Base-by-base conservation (phyloP, 2,888 invertebrate genomes). In the Pseudanteris insignis region DNA sequence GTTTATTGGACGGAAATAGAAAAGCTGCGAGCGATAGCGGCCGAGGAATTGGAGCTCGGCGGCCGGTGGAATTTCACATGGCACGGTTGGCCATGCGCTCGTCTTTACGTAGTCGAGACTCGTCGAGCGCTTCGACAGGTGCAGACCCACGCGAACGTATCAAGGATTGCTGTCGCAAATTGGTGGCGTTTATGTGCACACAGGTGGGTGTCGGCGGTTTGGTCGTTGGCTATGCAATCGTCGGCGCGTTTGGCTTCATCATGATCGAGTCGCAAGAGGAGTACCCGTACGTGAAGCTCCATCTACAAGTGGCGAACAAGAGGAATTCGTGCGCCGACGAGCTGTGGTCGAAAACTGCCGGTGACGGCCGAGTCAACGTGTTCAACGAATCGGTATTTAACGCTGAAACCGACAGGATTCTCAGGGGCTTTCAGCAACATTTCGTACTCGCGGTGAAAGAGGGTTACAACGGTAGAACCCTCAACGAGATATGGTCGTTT, bases 131-230 rank as follows among this genome's bases (percentile, higher is more conserved):
- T 0, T 86, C 86, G 11, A 85, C 85, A 30, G 86, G 85, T 54
- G 84, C 85, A 72, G 88, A 89, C 69, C 87, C 89, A 0, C 82
- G 87, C 21, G 90, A 90, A 73, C 89, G 88, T 73, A 86, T 93
- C 50, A 92, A 91, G 79, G 90, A 92, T 74, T 94, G 92, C 76
- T 90, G 90, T 71, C 85, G 94, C 30, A 92, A 92, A 79, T 85
- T 92, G 68, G 87, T 92, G 50, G 92, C 92, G 4, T 94, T 94
- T 74, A 94, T 94, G 93, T 94, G 92, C 82, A 94, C 94, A 4
- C 93, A 93, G 84, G 77, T 77, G 0, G 94, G 94, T 67, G 93
- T 94, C 24, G 94, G 93, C 48, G 93, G 91, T 5, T 82, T 94
- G 10, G 90, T 94, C 33, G 91, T 94, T 1, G 88, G 92, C 64